Evolutionary conservation across 2,113 vertebrate genomes (phyloP).

Genomic region (Gnathonemus echidnorhynchus): DNA sequence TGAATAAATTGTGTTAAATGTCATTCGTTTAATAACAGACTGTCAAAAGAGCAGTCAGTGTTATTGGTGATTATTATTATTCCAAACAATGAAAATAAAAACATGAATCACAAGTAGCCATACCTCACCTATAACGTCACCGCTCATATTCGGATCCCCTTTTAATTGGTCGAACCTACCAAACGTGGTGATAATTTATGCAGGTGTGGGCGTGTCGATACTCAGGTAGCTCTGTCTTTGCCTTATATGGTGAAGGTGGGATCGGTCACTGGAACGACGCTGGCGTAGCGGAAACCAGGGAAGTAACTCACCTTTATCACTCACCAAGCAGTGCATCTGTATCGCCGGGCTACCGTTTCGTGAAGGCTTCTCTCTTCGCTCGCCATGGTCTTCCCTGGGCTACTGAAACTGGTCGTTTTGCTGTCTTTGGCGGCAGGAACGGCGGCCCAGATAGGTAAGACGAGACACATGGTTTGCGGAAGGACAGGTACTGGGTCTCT

Average conservation of each 20-base stretch:
- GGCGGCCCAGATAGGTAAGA: neutral
- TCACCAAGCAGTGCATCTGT: too few relatives aligned
- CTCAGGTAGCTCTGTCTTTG: neutral
- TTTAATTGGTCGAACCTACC: neutral
- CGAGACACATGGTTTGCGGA: neutral
- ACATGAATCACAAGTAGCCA: neutral
- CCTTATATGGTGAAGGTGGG: constrained; percentile 14
- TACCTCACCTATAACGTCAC: neutral
- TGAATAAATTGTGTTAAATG: neutral
- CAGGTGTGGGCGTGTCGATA: neutral
- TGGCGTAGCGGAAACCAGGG: neutral
- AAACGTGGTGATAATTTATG: neutral
- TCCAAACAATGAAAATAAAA: neutral
- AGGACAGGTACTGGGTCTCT: neutral
- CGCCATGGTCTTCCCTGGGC: neutral
- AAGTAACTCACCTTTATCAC: neutral
- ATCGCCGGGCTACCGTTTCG: neutral
- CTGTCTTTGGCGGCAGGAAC: neutral
- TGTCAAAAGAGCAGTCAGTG: neutral
- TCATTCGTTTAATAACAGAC: neutral
- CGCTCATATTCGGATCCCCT: neutral
- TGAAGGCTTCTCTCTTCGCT: neutral
- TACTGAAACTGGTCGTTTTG: neutral
- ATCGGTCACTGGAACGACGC: neutral
- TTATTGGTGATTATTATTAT: neutral